A percentile compares a stretch with the other conserved stretches of the same genome.
These are phyloP conservation scores for Eugnorisma glareosa DNA, from an alignment of 2,888 invertebrate genomes.

Conservation along the genomic window DNA sequence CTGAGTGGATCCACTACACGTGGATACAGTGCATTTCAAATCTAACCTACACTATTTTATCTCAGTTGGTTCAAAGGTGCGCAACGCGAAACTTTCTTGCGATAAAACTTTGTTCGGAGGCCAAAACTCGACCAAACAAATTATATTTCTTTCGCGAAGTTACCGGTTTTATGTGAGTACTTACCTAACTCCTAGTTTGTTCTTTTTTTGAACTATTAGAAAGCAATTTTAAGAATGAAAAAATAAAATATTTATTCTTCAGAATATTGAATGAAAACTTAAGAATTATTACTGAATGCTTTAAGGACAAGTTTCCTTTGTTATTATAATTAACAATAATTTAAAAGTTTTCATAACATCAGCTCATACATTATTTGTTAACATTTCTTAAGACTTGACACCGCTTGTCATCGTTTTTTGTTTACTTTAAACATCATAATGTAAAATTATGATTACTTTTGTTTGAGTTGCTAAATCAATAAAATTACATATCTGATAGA, in stretches of 20 bases:
- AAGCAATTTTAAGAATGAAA: not conserved
- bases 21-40: not conserved
- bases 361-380: constrained; percentile 35
- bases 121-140: constrained; percentile 14
- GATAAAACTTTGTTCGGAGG: constrained; percentile 24
- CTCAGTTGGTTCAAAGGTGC: constrained; percentile 1
- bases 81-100: constrained; percentile 37
- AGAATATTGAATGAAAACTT: not conserved
- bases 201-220: constrained; percentile 13
- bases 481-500: not conserved
- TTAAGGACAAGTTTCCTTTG: not conserved
- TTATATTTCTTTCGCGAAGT: not conserved
- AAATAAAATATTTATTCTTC: not conserved
- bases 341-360: constrained; percentile 15
- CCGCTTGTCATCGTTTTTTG: not conserved
- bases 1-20: constrained; percentile 5
- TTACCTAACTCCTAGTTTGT: not conserved
- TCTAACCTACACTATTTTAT: constrained; percentile 24
- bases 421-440: constrained; percentile 2
- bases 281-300: too few species aligned
- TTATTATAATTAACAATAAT: not conserved
- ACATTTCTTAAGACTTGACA: constrained; percentile 8
- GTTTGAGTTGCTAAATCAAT: not conserved
- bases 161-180: constrained; percentile 38
- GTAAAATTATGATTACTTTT: constrained; percentile 11